Base-by-base conservation (phyloP, 2,888 invertebrate species). In the Parnassius apollo region DNA sequence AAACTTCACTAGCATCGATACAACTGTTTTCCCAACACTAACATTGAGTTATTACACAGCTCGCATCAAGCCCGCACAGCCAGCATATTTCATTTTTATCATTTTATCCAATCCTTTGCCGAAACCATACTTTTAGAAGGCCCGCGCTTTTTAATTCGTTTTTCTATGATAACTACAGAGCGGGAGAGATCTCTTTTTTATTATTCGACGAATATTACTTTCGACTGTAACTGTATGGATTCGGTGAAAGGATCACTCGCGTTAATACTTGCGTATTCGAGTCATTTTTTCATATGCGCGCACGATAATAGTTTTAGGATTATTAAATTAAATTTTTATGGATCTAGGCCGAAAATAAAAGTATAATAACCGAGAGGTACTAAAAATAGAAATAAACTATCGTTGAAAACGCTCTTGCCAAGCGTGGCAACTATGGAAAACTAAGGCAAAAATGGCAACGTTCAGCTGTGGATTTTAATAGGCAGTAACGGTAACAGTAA, bases 61-160 rank as follows among this genome's bases (percentile, higher is more conserved):
- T 69, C 74, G 70, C 73, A 72, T 75, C 75, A 73, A 74, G 72
- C 79, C 75, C 12, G 78, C 76, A 77, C 72, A 76, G 76, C 76
- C 76, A 71, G 75, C 78, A 84, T 87, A 89, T 89, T 88, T 88
- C 87, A 88, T 87, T 88, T 82, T 86, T 86, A 86, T 86, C 86
- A 86, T 84, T 84, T 82, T 80, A 79, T 77, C 81, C 88, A 85
- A 89, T 87, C 88, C 89, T 90, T 88, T 90, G 84, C 86, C 85
- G 90, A 88, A 89, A 85, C 88, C 90, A 80, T 85, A 85, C 77
- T 82, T 86, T 81, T 75, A 78, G 77, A 74, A 68, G 68, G 69
- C 68, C 64, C 67, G 68, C 69, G 78, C 80, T 84, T 88, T 85
- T 88, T 89, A 89, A 89, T 88, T 89, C 88, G 83, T 88, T 88